Percentiles rank a stretch among this genome's conserved stretches.
These are phyloP conservation scores for Capromys pilorides DNA, from an alignment of 2,797 vertebrate genomes.

Conservation along the genomic window DNA sequence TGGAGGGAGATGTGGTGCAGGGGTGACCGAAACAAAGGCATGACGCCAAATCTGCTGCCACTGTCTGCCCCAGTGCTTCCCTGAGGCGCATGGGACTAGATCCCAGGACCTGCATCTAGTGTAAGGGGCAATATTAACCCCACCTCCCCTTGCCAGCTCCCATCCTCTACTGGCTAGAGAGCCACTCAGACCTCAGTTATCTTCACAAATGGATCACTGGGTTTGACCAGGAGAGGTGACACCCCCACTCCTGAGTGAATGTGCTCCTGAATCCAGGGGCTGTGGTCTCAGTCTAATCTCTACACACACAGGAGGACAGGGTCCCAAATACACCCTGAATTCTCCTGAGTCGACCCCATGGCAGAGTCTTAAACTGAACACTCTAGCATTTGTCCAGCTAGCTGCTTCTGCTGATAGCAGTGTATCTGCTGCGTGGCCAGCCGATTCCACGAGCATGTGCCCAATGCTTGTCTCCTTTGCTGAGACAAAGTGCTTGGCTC, in stretches of 20 bases:
- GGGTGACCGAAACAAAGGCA: no score
- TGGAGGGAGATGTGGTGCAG: not conserved
- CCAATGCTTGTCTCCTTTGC: fast-evolving
- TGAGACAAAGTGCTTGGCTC: not conserved
- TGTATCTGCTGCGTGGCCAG: not conserved
- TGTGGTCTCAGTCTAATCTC: not conserved
- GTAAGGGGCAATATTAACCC: not conserved
- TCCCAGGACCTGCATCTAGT: not conserved
- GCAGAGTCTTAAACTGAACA: not conserved
- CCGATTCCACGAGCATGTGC: fast-evolving
- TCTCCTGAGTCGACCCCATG: not conserved
- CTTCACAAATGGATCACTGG: fast-evolving
- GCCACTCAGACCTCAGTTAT: not conserved
- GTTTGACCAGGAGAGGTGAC: not conserved
- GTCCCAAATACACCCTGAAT: not conserved
- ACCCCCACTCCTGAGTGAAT: not conserved
- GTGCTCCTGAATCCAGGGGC: not conserved
- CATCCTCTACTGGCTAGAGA: not conserved
- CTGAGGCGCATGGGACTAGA: fast-evolving
- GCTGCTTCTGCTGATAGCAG: not conserved
- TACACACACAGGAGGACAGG: not conserved
- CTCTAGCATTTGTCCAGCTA: not conserved
- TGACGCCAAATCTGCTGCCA: fast-evolving
- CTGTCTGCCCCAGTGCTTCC: not conserved
- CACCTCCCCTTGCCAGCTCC: no score